Evolutionary conservation across 53 echinoderm and acorn worm genomes (phyloP).

Genomic region (Holothuria scabra): DNA sequence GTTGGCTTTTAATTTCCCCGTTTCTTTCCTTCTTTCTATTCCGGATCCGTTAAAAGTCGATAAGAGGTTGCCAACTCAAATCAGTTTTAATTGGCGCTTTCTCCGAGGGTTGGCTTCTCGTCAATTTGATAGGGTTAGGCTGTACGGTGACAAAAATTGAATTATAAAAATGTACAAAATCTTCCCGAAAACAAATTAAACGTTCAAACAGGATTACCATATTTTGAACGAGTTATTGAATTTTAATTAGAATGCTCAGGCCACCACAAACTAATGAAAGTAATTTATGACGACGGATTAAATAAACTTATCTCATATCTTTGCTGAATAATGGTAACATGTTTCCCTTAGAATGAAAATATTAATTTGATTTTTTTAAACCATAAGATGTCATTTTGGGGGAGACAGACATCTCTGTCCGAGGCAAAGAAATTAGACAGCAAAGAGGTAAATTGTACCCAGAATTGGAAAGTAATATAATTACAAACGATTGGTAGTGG

Average conservation of each 20-base stretch:
- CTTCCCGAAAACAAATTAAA: conserved; percentile 25
- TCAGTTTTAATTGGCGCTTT: conserved; percentile 18
- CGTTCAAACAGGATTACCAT: conserved; percentile 34
- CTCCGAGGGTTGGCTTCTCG: background rate
- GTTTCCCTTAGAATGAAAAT: background rate
- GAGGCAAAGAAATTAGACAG: conserved; percentile 17
- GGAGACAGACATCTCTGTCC: background rate
- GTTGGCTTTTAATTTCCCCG: too few relatives aligned
- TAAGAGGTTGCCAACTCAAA: conserved; percentile 2
- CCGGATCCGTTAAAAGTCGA: too few relatives aligned
- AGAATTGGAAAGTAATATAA: conserved; percentile 43
- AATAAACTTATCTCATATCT: conserved; percentile 15
- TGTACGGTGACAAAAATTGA: conserved; percentile 37
- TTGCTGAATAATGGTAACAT: background rate
- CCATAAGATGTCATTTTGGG: conserved; percentile 7
- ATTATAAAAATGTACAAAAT: conserved; percentile 34
- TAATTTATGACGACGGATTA: conserved; percentile 1
- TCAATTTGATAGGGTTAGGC: conserved; percentile 40
- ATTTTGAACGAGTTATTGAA: conserved; percentile 31
- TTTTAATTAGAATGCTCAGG: conserved; percentile 19
- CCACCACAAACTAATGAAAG: background rate
- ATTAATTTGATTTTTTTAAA: conserved; percentile 43
- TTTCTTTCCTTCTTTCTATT: too few relatives aligned
- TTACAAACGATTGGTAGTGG: conserved; percentile 13
- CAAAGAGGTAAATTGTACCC: background rate